phyloP scores from a whole-genome alignment of 1,140 invertebrate genomes.

The Mamestra configurata region DNA sequence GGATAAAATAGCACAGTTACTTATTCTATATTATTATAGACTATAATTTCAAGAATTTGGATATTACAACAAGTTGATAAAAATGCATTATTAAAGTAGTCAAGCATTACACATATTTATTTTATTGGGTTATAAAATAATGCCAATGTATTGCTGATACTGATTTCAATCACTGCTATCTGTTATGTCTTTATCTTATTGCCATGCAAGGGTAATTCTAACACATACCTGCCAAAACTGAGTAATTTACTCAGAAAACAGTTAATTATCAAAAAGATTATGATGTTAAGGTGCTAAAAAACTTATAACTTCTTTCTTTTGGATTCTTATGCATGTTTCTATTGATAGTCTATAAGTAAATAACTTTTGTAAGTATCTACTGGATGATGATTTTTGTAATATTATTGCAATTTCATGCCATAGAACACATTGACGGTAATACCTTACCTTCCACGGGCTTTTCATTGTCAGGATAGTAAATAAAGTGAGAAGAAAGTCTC shows the following conservation, averaged over 20 bases:
- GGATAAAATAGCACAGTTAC: no score
- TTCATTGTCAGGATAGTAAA: slow-evolving; percentile 79
- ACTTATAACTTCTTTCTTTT: no score
- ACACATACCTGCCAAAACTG: no score
- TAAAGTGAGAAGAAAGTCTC: slow-evolving; percentile 82
- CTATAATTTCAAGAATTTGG: no score
- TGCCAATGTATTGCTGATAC: neutral
- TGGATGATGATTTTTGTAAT: neutral
- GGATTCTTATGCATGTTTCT: no score
- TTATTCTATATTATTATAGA: no score
- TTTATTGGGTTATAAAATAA: slow-evolving; percentile 18
- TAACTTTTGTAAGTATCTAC: neutral
- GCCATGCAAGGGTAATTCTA: neutral
- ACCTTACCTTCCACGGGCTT: slow-evolving; percentile 78
- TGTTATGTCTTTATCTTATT: slow-evolving; percentile 11
- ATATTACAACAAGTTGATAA: no score
- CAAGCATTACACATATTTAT: neutral
- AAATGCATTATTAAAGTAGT: no score
- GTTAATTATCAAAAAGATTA: no score
- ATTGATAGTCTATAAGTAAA: no score
- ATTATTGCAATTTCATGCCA: neutral
- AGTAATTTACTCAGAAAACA: no score
- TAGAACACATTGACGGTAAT: neutral
- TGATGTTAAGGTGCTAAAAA: no score
- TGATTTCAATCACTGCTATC: slow-evolving; percentile 24